Evolutionary conservation across 2,888 invertebrate genomes (phyloP), one percentile per base, ranked within the genome.

Genomic region (Drosophila maculinotata): DNA sequence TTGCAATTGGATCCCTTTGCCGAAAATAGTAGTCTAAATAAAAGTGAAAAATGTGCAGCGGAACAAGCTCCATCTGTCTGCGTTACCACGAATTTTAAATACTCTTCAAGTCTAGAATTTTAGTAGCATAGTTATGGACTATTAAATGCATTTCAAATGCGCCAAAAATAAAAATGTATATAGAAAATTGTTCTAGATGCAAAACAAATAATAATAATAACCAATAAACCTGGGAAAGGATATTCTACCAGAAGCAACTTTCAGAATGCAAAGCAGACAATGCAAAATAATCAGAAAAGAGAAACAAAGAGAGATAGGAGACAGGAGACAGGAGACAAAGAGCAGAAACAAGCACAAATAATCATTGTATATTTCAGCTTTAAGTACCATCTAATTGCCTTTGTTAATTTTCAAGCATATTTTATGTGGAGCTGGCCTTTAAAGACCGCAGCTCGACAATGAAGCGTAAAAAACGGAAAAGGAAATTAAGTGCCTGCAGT

Each of bases 401-500:
- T 68, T 79, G 81, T 81, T 79, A 70, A 77, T 81, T 76, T 69
- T 74, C 51, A 44, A 70, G 69, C 63, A 77, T 70, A 68, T 77
- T 79, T 73, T 59, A 73, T 49, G 36, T 9, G 10, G 30, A 10
- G 62, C 38, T 38, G 47, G 4, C 30, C 60, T 54, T 73, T 65
- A 69, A 71, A 59, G 25, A 42, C 51, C 57, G 23, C 49, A 48
- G 51, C 25, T 59, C 38, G 53, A 73, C 72, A 82, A 83, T 83
- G 81, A 65, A 79, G 81, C 83, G 79, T 67, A 64, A 64, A 65
- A 68, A 76, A 49, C 64, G 81, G 64, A 83, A 83, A 64, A 62
- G 76, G 76, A 80, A 82, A 77, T 84, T 71, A 77, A 82, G 76
- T 76, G 70, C 76, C 66, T 76, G 72, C 77, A 62, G 57, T 31